Conservation (phyloP, 2,888 invertebrate genomes). For the Anorthoa munda region DNA sequence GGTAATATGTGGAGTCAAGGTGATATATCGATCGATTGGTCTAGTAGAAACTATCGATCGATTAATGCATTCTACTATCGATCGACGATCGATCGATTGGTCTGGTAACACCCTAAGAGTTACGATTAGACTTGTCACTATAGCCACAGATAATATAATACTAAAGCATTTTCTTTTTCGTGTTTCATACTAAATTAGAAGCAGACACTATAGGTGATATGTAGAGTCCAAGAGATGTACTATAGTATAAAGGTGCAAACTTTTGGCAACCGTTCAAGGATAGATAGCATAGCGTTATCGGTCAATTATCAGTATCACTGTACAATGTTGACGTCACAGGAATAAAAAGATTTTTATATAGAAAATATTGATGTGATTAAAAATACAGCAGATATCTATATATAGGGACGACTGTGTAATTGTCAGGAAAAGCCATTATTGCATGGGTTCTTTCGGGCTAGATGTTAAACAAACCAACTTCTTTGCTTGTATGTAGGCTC, state of each 20-base stretch:
- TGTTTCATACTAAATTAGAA: neutral
- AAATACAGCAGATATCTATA: neutral
- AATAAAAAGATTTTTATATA: neutral
- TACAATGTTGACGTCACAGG: slow-evolving; percentile 16
- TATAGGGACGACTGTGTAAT: too few relatives aligned
- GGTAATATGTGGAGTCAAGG: neutral
- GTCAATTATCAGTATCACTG: slow-evolving; percentile 69
- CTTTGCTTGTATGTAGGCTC: too few relatives aligned
- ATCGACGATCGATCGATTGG: too few relatives aligned
- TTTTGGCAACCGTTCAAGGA: slow-evolving; percentile 73
- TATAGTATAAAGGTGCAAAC: slow-evolving; percentile 58
- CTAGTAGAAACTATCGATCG: too few relatives aligned
- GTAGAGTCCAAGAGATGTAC: slow-evolving; percentile 9
- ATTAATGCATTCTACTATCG: too few relatives aligned
- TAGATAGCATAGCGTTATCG: slow-evolving; percentile 69
- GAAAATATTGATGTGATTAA: neutral
- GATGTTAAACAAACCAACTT: too few relatives aligned
- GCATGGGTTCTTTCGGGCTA: too few relatives aligned
- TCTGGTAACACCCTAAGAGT: too few relatives aligned
- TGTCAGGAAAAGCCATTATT: too few relatives aligned
- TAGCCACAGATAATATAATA: too few relatives aligned
- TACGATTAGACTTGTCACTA: too few relatives aligned
- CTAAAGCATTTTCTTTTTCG: neutral
- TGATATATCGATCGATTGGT: too few relatives aligned
- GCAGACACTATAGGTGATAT: neutral